A percentile compares a stretch with the other conserved stretches of the same genome.
Evolutionary conservation across 2,113 vertebrate genomes (phyloP).

Genomic region (Triplophysa siluroides): DNA sequence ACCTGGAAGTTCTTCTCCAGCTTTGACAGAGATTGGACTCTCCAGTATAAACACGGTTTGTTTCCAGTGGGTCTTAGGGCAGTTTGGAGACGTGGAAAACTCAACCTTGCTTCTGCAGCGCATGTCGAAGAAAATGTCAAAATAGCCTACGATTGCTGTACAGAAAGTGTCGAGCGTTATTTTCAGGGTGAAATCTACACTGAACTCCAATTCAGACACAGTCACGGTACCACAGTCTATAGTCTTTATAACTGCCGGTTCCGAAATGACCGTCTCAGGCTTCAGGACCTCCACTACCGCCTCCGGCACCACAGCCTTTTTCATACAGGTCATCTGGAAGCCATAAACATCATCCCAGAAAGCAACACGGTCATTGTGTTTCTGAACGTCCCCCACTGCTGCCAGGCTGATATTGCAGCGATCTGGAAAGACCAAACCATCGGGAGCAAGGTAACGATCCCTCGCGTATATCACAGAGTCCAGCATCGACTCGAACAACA

Average conservation of each 20-base stretch:
- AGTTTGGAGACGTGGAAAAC: conserved; percentile 90
- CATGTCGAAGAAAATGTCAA: conserved; percentile 93
- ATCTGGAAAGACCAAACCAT: conserved; percentile 86
- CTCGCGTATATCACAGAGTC: too few species aligned
- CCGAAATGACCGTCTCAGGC: conserved; percentile 82
- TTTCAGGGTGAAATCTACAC: conserved; percentile 83
- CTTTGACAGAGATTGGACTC: conserved; percentile 80
- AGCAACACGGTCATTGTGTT: conserved; percentile 77
- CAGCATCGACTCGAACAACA: too few species aligned
- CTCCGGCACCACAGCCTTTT: conserved; percentile 87
- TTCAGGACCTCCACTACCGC: conserved; percentile 85
- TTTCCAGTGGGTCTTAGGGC: conserved; percentile 92
- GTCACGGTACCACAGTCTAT: conserved; percentile 83
- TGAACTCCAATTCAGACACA: conserved; percentile 86
- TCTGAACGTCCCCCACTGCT: conserved; percentile 82
- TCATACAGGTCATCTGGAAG: conserved; percentile 97
- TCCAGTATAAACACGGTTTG: conserved; percentile 91
- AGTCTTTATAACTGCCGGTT: conserved; percentile 81
- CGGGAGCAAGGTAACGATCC: too few species aligned
- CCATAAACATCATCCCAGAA: conserved; percentile 97
- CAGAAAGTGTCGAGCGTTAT: conserved; percentile 78
- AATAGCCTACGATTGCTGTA: conserved; percentile 92
- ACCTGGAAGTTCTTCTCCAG: conserved; percentile 84
- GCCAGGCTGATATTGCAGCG: conserved; percentile 86
- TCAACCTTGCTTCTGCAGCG: conserved; percentile 85